Percentiles rank a stretch among this genome's conserved stretches.
Evolutionary conservation across 2,888 invertebrate species (phyloP).

Genomic region (Drosophila hamatofila): DNA sequence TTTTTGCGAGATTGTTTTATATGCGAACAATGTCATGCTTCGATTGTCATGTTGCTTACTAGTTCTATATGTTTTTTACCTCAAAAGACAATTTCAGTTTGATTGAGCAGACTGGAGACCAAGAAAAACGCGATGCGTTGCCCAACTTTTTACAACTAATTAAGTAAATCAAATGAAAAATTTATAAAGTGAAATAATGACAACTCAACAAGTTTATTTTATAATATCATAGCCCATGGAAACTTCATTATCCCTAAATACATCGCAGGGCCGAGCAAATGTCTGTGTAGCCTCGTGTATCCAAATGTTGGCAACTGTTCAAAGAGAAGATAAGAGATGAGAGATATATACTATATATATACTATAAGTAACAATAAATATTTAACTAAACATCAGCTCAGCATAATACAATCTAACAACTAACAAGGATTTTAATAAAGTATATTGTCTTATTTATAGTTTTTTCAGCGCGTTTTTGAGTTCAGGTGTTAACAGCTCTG

Average conservation of each 20-base stretch:
- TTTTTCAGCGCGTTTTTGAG: too few relatives aligned
- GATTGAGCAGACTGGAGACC: too few relatives aligned
- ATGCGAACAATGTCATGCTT: background rate
- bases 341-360: too few relatives aligned
- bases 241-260: slow-evolving; percentile 75
- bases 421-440: too few relatives aligned
- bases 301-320: slow-evolving; percentile 93
- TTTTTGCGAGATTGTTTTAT: background rate
- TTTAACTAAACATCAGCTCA: too few relatives aligned
- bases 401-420: too few relatives aligned
- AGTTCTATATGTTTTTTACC: background rate
- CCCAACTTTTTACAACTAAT: background rate
- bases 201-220: slow-evolving; percentile 62
- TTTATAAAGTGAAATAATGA: background rate
- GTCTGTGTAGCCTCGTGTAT: slow-evolving; percentile 94
- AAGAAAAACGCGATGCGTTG: too few relatives aligned
- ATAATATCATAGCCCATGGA: slow-evolving; percentile 73
- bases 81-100: background rate
- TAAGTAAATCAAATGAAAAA: background rate
- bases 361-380: too few relatives aligned
- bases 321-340: background rate
- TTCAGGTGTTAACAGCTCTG: too few relatives aligned
- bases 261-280: slow-evolving; percentile 87
- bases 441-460: too few relatives aligned
- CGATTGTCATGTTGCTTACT: background rate